phyloP scores from a whole-genome alignment of 2,113 vertebrate genomes.

The Atractosteus spatula region DNA sequence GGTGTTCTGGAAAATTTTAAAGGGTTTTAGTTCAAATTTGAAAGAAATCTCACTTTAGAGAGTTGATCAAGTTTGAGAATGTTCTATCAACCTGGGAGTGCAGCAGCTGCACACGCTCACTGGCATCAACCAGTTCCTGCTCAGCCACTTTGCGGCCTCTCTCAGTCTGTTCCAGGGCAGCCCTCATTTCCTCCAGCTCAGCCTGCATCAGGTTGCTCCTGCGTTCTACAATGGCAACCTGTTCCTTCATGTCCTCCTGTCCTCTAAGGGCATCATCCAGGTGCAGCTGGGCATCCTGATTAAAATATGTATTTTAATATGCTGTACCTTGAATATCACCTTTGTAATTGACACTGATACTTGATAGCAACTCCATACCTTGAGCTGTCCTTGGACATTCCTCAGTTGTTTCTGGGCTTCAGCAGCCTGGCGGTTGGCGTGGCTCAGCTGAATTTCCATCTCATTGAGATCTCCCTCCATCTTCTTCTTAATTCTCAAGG shows the following conservation, averaged over 20 bases:
- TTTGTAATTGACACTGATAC: neutral
- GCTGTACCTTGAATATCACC: too few species aligned
- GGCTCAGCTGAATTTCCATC: constrained; percentile 73
- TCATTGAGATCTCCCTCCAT: constrained; percentile 76
- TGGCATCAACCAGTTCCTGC: constrained; percentile 69
- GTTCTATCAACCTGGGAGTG: constrained; percentile 63
- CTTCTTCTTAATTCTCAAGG: constrained; percentile 76
- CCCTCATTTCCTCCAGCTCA: constrained; percentile 65
- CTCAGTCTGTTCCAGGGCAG: constrained; percentile 67
- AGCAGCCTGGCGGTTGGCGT: constrained; percentile 67
- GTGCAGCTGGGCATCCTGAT: constrained; percentile 71
- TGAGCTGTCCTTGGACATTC: constrained; percentile 59
- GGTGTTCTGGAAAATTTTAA: constrained; percentile 33
- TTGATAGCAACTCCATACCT: constrained; percentile 42
- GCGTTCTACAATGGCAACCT: constrained; percentile 71
- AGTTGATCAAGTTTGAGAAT: too few species aligned
- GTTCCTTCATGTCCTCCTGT: constrained; percentile 75
- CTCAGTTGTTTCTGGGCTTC: constrained; percentile 70
- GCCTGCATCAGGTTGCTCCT: constrained; percentile 69
- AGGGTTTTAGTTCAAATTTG: neutral
- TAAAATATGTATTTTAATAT: neutral
- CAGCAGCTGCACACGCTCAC: constrained; percentile 66
- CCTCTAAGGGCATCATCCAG: constrained; percentile 61
- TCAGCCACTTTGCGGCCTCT: constrained; percentile 66
- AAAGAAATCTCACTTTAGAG: too few species aligned